A percentile compares a stretch with the other conserved stretches of the same genome.
phyloP scores from a whole-genome alignment of 2,797 vertebrate species.

The Scomberomorus guttatus region DNA sequence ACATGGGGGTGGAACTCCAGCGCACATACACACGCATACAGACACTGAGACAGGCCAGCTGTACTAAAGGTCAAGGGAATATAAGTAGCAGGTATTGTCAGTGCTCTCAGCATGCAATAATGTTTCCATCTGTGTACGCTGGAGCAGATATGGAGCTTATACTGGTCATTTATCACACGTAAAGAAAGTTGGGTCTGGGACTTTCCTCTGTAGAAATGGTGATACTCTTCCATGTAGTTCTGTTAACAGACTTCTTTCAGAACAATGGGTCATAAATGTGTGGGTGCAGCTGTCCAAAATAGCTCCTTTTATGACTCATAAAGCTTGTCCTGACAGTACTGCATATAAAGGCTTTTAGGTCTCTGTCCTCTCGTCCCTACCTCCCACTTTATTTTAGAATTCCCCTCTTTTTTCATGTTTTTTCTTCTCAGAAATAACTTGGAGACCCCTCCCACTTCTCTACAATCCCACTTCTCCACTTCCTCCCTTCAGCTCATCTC shows the following conservation, averaged over 20 bases:
- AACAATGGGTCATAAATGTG: constrained; percentile 23
- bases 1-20: constrained; percentile 57
- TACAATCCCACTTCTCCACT: background rate
- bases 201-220: background rate
- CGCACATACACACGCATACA: constrained; percentile 31
- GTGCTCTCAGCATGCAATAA: constrained; percentile 34
- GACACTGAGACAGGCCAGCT: constrained; percentile 38
- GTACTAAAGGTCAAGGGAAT: constrained; percentile 59
- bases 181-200: constrained; percentile 25
- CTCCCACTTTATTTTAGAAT: constrained; percentile 21
- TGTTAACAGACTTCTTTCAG: constrained; percentile 17
- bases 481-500: constrained; percentile 43
- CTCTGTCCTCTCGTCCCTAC: constrained; percentile 3
- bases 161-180: constrained; percentile 44
- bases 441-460: constrained; percentile 28
- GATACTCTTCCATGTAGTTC: constrained; percentile 2
- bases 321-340: constrained; percentile 37
- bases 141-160: constrained; percentile 24
- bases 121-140: constrained; percentile 32
- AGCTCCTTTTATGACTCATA: constrained; percentile 50
- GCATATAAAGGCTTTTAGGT: constrained; percentile 29
- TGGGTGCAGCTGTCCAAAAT: constrained; percentile 30
- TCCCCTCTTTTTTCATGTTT: constrained; percentile 22
- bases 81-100: constrained; percentile 39
- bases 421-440: constrained; percentile 42